Conservation (phyloP, 2,888 invertebrate species). For the Mythimna vitellina region DNA sequence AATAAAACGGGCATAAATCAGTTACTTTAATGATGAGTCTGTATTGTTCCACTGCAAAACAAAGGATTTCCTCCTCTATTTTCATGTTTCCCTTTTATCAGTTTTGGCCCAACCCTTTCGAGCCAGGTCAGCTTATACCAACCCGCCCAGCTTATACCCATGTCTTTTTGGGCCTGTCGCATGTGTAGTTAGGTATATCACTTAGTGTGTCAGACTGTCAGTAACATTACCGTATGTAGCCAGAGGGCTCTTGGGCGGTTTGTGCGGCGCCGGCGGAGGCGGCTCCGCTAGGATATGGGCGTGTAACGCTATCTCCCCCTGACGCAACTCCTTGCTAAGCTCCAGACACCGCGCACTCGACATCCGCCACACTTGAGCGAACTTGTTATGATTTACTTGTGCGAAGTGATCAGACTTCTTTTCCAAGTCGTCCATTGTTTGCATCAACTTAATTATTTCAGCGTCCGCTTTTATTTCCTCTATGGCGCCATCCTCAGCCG, state of each 20-base stretch:
- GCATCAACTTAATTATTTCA: conserved; percentile 93
- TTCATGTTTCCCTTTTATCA: not conserved
- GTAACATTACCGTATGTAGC: conserved; percentile 74
- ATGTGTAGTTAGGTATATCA: not conserved
- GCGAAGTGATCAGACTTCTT: conserved; percentile 93
- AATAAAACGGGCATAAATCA: conserved; percentile 3
- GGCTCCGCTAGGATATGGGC: conserved; percentile 85
- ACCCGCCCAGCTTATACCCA: no score
- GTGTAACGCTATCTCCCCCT: conserved; percentile 83
- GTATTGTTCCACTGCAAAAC: not conserved
- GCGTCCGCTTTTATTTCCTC: conserved; percentile 93
- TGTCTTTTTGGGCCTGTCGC: not conserved
- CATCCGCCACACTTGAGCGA: conserved; percentile 88
- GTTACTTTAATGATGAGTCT: not conserved
- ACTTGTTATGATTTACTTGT: conserved; percentile 92
- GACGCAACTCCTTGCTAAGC: conserved; percentile 74
- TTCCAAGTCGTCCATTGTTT: conserved; percentile 92
- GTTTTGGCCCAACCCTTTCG: not conserved
- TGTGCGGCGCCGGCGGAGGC: conserved; percentile 80
- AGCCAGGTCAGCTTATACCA: not conserved
- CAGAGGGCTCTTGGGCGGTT: conserved; percentile 79
- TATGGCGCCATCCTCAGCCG: conserved; percentile 91
- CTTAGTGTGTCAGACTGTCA: not conserved
- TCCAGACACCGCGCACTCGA: conserved; percentile 75
- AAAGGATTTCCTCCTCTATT: not conserved